These are phyloP conservation scores for Nemoura dubitans DNA, from an alignment of 2,888 invertebrate species.

Conservation along the genomic window DNA sequence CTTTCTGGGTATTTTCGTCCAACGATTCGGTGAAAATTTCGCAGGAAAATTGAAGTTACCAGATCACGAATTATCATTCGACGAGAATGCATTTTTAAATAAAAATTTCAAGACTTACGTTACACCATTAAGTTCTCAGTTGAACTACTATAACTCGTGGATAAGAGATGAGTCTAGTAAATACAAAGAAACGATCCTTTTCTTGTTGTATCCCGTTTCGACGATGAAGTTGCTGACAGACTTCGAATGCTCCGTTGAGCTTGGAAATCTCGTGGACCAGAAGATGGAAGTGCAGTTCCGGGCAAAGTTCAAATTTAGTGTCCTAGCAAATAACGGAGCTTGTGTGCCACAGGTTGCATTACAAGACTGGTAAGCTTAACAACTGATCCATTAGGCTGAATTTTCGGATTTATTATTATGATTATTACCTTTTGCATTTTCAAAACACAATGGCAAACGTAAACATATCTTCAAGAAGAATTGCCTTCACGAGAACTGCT, in stretches of 20 bases:
- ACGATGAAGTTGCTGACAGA: not conserved
- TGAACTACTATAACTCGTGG: not conserved
- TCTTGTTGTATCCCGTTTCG: not conserved
- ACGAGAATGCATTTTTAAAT: not conserved
- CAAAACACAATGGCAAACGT: not conserved
- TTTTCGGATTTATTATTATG: not conserved
- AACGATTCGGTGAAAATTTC: not conserved
- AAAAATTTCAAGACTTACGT: not conserved
- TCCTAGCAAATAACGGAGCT: not conserved
- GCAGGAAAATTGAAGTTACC: not conserved
- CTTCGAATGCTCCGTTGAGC: not conserved
- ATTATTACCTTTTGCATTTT: not conserved
- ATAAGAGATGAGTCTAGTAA: not conserved
- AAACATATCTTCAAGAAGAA: too few species aligned
- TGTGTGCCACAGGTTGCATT: slow-evolving; percentile 8
- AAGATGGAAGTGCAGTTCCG: not conserved
- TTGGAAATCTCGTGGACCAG: not conserved
- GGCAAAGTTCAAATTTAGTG: not conserved
- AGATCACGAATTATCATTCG: not conserved
- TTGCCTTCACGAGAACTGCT: too few species aligned
- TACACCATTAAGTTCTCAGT: not conserved
- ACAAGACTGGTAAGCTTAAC: slow-evolving; percentile 37
- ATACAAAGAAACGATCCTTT: not conserved
- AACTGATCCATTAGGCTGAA: too few species aligned
- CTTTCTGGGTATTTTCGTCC: not conserved